phyloP scores from a whole-genome alignment of 1,140 invertebrate genomes.

The Leptinotarsa defecta region DNA sequence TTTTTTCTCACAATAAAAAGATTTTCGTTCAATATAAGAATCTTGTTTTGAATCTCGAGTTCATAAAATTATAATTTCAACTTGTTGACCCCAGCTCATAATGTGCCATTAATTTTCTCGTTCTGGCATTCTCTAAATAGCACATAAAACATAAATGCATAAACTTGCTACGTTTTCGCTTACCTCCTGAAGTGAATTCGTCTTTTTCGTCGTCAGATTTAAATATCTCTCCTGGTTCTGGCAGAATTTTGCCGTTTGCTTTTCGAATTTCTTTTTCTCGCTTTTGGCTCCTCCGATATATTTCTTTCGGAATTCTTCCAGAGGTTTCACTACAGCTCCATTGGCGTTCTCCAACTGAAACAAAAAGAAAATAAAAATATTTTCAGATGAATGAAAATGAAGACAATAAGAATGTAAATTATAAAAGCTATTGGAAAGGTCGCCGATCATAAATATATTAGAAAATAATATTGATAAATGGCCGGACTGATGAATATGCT shows the following conservation, averaged over 20 bases:
- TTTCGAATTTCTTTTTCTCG: conserved; percentile 97
- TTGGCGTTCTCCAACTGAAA: conserved; percentile 86
- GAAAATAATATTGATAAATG: no score
- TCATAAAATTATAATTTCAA: no score
- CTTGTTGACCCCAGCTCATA: not conserved
- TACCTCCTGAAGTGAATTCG: conserved; percentile 91
- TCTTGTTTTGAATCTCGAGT: no score
- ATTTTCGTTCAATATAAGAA: no score
- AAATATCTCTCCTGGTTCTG: conserved; percentile 93
- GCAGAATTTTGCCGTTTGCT: conserved; percentile 96
- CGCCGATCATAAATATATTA: no score
- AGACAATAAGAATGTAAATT: no score
- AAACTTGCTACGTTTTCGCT: conserved; percentile 46
- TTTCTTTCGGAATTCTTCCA: conserved; percentile 92
- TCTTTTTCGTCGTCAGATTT: conserved; percentile 92
- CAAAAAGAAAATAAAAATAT: conserved; percentile 25
- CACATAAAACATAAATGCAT: not conserved
- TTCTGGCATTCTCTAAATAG: not conserved
- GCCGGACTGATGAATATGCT: no score
- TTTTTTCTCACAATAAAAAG: no score
- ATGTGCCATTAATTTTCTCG: not conserved
- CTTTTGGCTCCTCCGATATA: conserved; percentile 94
- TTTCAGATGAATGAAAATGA: no score
- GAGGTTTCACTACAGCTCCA: conserved; percentile 86
- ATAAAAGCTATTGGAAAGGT: no score